Conservation (phyloP, 1,140 invertebrate species). For the Myzus persicae region DNA sequence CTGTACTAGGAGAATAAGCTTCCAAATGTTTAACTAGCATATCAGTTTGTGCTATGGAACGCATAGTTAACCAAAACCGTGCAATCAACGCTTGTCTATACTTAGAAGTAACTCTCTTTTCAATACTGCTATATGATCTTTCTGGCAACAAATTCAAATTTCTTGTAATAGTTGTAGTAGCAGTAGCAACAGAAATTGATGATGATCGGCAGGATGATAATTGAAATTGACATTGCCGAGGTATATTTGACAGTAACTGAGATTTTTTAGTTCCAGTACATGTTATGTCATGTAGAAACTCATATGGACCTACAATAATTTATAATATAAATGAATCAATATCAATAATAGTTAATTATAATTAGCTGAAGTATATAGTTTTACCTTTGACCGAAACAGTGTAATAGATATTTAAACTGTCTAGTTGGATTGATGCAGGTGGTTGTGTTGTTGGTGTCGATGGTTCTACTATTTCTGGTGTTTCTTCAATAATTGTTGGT, state of each 20-base stretch:
- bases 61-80: conserved; percentile 74
- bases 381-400: conserved; percentile 41
- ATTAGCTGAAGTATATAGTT: neutral
- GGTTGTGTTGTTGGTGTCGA: neutral
- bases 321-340: conserved; percentile 34
- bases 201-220: conserved; percentile 32
- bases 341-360: neutral
- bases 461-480: neutral
- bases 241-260: neutral
- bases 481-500: neutral
- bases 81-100: conserved; percentile 76
- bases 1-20: conserved; percentile 72
- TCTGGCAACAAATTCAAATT: neutral
- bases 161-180: conserved; percentile 44
- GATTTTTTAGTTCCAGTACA: conserved; percentile 66
- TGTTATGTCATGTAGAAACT: conserved; percentile 82
- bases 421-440: neutral
- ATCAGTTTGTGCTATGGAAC: conserved; percentile 75
- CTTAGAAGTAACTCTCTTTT: conserved; percentile 69
- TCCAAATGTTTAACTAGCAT: conserved; percentile 77
- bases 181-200: neutral
- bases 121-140: neutral
- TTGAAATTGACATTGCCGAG: conserved; percentile 30
- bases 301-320: conserved; percentile 73
- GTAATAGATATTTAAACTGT: conserved; percentile 30